A percentile compares a stretch with the other conserved stretches of the same genome.
These are phyloP conservation scores for Perca fluviatilis DNA, from an alignment of 2,113 vertebrate genomes.

Conservation along the genomic window DNA sequence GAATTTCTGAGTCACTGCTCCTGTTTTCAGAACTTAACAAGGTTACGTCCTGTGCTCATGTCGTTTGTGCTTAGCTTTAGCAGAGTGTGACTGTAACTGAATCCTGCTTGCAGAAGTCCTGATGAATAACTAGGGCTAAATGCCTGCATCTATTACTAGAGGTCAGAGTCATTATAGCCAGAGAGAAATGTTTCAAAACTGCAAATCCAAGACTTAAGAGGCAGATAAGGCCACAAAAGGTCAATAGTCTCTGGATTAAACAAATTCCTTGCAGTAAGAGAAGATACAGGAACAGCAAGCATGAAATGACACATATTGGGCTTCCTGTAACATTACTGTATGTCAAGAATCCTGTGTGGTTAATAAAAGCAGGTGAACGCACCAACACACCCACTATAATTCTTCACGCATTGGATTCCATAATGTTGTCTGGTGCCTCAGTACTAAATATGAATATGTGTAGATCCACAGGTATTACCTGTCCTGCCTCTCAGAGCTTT, in stretches of 20 bases:
- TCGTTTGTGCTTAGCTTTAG: conserved; percentile 38
- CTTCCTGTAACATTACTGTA: neutral
- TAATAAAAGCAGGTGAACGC: neutral
- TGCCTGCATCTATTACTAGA: conserved; percentile 14
- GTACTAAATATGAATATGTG: neutral
- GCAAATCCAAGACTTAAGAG: neutral
- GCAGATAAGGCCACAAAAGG: neutral
- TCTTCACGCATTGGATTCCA: neutral
- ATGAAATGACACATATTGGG: neutral
- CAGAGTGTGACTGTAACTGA: conserved; percentile 28
- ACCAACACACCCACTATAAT: neutral
- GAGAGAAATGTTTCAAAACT: conserved; percentile 2
- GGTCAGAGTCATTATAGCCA: conserved; percentile 18
- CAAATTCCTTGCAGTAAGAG: neutral
- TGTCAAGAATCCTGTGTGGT: neutral
- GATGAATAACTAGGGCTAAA: conserved; percentile 38
- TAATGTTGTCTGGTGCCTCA: neutral
- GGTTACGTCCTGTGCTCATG: conserved; percentile 25
- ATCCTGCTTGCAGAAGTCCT: conserved; percentile 21
- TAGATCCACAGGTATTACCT: neutral
- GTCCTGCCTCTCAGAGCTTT: neutral
- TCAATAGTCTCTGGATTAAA: neutral
- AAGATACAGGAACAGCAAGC: neutral
- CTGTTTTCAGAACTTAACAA: conserved; percentile 24
- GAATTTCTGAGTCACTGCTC: conserved; percentile 6